Evolutionary conservation across 2,797 vertebrate genomes (phyloP).

Genomic region (Chrosomus eos): DNA sequence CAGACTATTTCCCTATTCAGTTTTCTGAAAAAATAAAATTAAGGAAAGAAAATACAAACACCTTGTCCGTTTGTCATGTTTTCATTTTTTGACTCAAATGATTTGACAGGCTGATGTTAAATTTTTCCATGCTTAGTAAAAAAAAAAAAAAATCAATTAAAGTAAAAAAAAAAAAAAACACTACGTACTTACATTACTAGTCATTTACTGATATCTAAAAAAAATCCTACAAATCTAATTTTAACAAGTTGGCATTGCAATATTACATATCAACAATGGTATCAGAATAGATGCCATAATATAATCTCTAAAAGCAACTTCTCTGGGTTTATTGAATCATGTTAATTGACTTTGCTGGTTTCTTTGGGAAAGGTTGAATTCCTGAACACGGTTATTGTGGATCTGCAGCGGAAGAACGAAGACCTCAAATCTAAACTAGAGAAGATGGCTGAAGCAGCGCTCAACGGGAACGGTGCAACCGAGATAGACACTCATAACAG

Average conservation of each 20-base stretch:
- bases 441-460: constrained; percentile 91
- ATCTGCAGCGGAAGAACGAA: constrained; percentile 91
- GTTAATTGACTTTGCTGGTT: not conserved
- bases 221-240: not conserved
- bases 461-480: constrained; percentile 88
- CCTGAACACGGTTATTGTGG: constrained; percentile 95
- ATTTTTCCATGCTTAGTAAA: not conserved
- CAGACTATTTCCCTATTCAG: not conserved
- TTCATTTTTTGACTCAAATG: not conserved
- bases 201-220: not conserved
- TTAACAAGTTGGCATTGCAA: not conserved
- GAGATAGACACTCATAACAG: constrained; percentile 85
- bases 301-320: not conserved
- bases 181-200: too few relatives aligned
- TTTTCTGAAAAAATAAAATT: not conserved
- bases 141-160: too few relatives aligned
- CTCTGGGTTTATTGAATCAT: not conserved
- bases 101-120: not conserved
- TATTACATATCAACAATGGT: not conserved
- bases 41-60: too few relatives aligned
- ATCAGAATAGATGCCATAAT: not conserved
- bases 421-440: constrained; percentile 90
- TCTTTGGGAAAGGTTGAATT: constrained; percentile 86
- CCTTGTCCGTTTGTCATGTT: not conserved
- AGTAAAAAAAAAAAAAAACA: not conserved